phyloP scores from a whole-genome alignment of 2,888 invertebrate genomes.

The Perithous albicinctus region DNA sequence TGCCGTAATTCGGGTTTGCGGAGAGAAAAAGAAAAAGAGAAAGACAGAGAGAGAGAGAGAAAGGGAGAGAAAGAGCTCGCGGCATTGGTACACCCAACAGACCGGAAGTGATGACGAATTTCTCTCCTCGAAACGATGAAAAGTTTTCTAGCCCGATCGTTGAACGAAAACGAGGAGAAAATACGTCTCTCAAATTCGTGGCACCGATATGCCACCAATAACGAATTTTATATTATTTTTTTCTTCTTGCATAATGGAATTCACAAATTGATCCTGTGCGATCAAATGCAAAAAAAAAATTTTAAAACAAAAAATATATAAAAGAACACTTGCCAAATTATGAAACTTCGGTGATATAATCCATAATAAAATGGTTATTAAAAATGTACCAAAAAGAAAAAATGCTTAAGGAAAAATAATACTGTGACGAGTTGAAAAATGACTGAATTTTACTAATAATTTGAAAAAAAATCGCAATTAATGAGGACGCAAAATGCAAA shows the following conservation, averaged over 20 bases:
- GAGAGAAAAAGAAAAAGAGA: neutral
- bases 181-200: constrained; percentile 15
- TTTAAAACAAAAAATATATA: neutral
- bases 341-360: constrained; percentile 36
- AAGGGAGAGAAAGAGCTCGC: neutral
- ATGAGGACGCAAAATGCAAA: no score
- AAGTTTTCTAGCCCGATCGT: constrained; percentile 32
- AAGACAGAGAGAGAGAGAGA: neutral
- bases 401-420: no score
- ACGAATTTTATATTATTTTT: constrained; percentile 6
- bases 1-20: constrained; percentile 17
- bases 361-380: constrained; percentile 19
- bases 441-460: no score
- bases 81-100: constrained; percentile 4
- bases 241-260: constrained; percentile 32
- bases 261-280: constrained; percentile 13
- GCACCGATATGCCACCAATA: neutral
- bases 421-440: no score
- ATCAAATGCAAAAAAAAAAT: neutral
- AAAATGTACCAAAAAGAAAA: constrained; percentile 12
- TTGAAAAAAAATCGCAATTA: no score
- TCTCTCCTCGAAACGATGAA: constrained; percentile 21
- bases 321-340: constrained; percentile 28
- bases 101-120: constrained; percentile 41
- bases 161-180: constrained; percentile 17